A percentile compares a stretch with the other conserved stretches of the same genome.
Conservation (phyloP, 2,797 vertebrate species). For the Anguilla anguilla region DNA sequence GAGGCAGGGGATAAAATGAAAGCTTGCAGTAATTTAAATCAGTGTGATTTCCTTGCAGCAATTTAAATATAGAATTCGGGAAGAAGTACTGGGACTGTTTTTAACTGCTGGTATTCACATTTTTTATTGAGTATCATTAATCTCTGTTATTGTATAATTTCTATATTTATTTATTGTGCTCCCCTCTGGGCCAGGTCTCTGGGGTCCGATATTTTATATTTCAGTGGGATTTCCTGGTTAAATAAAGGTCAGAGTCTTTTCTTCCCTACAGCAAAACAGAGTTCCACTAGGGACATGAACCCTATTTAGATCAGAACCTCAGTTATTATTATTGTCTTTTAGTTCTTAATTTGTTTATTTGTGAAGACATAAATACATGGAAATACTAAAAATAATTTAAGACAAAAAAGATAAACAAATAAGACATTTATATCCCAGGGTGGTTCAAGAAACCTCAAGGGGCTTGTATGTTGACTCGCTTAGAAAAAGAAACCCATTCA, state of each 20-base stretch:
- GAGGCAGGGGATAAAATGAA: background rate
- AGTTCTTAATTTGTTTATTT: background rate
- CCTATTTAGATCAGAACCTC: background rate
- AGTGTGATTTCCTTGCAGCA: no score
- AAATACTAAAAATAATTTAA: background rate
- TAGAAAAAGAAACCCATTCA: background rate
- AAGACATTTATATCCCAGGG: background rate
- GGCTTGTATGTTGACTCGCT: background rate
- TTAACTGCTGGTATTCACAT: no score
- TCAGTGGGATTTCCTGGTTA: no score
- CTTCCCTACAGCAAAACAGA: background rate
- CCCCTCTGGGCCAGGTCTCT: no score
- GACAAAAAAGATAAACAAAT: background rate
- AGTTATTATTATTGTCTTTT: conserved; percentile 3
- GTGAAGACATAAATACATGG: background rate
- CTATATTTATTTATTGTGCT: no score
- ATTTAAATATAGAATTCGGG: no score
- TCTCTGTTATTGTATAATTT: no score
- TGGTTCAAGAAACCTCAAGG: background rate
- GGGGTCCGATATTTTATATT: no score
- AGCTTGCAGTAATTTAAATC: background rate
- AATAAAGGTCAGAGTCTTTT: background rate
- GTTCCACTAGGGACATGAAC: background rate
- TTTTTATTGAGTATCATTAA: no score
- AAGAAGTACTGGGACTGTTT: no score